Base-by-base conservation (phyloP, 2,888 invertebrate species). In the Drosophila monieri region DNA sequence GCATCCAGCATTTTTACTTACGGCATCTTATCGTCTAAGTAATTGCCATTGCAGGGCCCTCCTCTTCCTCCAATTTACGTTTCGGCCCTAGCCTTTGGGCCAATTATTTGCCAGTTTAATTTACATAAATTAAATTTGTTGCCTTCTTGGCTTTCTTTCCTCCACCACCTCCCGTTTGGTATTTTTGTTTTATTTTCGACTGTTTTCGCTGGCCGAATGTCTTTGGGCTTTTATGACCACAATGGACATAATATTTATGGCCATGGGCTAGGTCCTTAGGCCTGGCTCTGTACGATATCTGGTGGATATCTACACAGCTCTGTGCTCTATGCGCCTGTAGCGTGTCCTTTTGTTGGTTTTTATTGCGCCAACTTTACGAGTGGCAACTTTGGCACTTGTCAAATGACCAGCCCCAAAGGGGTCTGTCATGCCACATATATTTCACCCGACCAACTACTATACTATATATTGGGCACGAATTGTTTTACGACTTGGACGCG, bases 21-120 rank as follows among this genome's bases (percentile, higher is more conserved):
- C 47, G 32, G 51, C 55, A 61, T 74, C 60, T 69, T 76, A 74
- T 74, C 64, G 73, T 56, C 77, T 88, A 84, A 84, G 83, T 84
- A 83, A 84, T 84, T 84, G 86, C 83, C 81, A 73, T 69, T 54
- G 64, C 62, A 54, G 41, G 10, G 59, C 46, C 57, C 32, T 67
- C 35, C 12, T 8, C 2, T 14, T 8, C 18, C 47, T 18, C 12
- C 3, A 9, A 8, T 39, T 39, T 6, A n/a, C 30, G 9, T 3
- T 18, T 18, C 8, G 12, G 14, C 21, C 47, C 37, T 47, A 12
- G 51, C 69, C 70, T 60, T 14, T 52, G 41, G 47, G 71, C 64
- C 76, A 85, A 78, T 78, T 85, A 85, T 64, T 73, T 76, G 67
- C 44, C 68, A 64, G 65, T 83, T 73, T 74, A 70, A 76, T 78